Evolutionary conservation across 2,888 invertebrate genomes (phyloP).

Genomic region (Lasioglossum figueresi): DNA sequence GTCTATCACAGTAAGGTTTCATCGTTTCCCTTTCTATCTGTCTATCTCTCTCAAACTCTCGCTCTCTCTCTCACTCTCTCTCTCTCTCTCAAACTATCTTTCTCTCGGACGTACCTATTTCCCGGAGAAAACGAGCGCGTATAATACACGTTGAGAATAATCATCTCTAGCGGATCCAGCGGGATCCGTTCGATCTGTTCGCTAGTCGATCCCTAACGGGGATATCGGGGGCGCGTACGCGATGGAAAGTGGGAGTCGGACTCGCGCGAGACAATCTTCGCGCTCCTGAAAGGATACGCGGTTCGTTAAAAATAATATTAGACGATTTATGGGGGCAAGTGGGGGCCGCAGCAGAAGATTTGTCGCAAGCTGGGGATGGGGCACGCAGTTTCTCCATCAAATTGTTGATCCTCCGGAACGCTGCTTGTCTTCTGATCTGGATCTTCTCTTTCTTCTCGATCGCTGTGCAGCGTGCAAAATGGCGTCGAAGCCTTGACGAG

Average conservation of each 20-base stretch:
- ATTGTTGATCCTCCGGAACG: not conserved
- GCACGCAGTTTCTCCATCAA: not conserved
- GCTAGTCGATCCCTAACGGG: conserved; percentile 17
- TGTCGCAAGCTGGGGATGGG: conserved; percentile 42
- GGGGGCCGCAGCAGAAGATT: conserved; percentile 49
- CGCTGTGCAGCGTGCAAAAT: not conserved
- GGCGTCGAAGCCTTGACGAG: conserved; percentile 18
- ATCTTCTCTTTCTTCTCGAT: not conserved
- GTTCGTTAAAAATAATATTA: not conserved
- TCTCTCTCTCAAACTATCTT: not conserved
- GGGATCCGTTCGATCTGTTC: conserved; percentile 14
- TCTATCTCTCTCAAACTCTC: not conserved
- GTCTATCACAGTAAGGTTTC: conserved; percentile 62
- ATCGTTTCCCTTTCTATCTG: conserved; percentile 22
- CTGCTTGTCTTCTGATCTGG: not conserved
- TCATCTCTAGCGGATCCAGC: conserved; percentile 1
- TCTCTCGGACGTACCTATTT: not conserved
- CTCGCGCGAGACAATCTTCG: not conserved
- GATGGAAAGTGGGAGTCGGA: not conserved
- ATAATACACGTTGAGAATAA: conserved; percentile 5
- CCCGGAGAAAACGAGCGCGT: conserved; percentile 8
- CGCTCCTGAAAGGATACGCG: not conserved
- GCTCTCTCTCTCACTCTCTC: not conserved
- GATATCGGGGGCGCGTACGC: not conserved
- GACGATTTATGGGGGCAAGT: conserved; percentile 9